Percentiles rank a stretch among this genome's conserved stretches.
Evolutionary conservation across 2,888 invertebrate species (phyloP).

Genomic region (Zeuzera pyrina): DNA sequence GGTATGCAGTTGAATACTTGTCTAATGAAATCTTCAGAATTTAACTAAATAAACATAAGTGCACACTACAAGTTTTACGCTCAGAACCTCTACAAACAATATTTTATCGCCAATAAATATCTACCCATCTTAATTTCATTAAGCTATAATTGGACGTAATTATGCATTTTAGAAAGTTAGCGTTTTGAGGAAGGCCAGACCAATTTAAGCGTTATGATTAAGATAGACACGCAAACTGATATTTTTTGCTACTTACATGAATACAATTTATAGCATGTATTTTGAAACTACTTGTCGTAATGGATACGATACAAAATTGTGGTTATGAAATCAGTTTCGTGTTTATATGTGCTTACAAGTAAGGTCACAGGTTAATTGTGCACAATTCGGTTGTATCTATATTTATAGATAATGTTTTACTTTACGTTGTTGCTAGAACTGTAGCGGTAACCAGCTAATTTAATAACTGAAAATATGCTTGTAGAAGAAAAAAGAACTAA

Average conservation of each 20-base stretch:
- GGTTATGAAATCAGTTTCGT: slow-evolving; percentile 39
- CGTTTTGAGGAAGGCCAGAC: slow-evolving; percentile 29
- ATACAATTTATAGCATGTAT: too few species aligned
- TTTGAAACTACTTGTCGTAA: slow-evolving; percentile 23
- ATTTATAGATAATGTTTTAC: too few species aligned
- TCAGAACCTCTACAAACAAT: too few species aligned
- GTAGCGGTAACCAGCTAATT: too few species aligned
- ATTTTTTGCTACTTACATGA: too few species aligned
- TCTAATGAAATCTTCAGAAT: too few species aligned
- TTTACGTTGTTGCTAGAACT: too few species aligned
- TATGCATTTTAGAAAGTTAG: slow-evolving; percentile 32
- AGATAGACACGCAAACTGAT: slow-evolving; percentile 34
- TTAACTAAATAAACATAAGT: background rate
- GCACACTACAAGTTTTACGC: too few species aligned
- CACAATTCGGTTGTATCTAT: slow-evolving; percentile 4
- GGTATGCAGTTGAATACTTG: too few species aligned
- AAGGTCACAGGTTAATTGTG: slow-evolving; percentile 33
- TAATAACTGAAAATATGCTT: too few species aligned
- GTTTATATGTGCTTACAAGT: slow-evolving; percentile 17
- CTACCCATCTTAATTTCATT: slow-evolving; percentile 5
- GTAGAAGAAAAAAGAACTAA: too few species aligned
- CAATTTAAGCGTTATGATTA: slow-evolving; percentile 27
- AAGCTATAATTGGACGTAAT: slow-evolving; percentile 6
- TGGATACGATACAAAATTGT: slow-evolving; percentile 19
- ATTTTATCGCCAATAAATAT: too few species aligned